Conservation (phyloP, 2,888 invertebrate species). For the Plusia festucae region DNA sequence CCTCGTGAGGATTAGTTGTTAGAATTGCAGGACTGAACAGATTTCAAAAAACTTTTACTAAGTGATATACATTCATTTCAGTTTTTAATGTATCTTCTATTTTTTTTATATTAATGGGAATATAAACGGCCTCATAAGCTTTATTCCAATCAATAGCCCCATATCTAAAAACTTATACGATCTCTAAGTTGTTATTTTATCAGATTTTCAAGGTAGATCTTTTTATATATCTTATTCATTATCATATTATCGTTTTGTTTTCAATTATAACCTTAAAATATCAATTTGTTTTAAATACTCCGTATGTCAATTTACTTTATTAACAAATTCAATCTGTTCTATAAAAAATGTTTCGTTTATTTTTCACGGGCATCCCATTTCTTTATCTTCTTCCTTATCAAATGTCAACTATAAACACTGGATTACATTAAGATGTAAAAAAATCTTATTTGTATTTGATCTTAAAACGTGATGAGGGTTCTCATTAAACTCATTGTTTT, state of each 20-base stretch:
- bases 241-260: neutral
- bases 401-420: constrained; percentile 11
- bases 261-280: neutral
- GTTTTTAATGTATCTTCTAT: too few species aligned
- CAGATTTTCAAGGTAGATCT: neutral
- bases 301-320: neutral
- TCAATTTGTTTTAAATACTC: neutral
- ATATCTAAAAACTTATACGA: too few species aligned
- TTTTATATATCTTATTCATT: neutral
- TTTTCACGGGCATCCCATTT: constrained; percentile 5
- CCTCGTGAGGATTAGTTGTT: too few species aligned
- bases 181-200: too few species aligned
- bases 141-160: too few species aligned
- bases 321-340: neutral
- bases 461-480: constrained; percentile 54
- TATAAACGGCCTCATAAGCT: too few species aligned
- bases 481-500: constrained; percentile 60
- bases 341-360: neutral
- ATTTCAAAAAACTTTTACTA: too few species aligned
- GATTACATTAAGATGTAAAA: constrained; percentile 30
- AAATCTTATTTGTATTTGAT: constrained; percentile 45
- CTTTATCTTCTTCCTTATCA: constrained; percentile 23
- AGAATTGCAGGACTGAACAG: too few species aligned
- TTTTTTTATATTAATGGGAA: too few species aligned
- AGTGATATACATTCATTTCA: too few species aligned